Conservation (phyloP, 2,797 vertebrate genomes). For the Ambastaia sidthimunki region DNA sequence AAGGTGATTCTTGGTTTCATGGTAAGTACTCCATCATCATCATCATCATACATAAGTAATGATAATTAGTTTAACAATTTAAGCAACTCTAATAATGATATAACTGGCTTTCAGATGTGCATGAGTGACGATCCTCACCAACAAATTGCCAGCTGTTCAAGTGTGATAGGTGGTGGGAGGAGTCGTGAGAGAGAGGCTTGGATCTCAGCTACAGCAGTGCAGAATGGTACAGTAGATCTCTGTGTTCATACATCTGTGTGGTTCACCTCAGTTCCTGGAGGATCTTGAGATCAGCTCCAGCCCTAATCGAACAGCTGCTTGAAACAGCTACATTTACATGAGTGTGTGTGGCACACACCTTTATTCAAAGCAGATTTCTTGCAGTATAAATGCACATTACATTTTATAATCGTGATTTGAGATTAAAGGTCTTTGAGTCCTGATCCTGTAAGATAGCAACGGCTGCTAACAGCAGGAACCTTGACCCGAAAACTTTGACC, state of each 20-base stretch:
- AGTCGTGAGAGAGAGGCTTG: not conserved
- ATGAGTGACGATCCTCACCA: rapidly evolving
- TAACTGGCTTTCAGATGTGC: not conserved
- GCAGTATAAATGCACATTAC: too few relatives aligned
- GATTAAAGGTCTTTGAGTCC: too few relatives aligned
- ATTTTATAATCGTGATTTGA: too few relatives aligned
- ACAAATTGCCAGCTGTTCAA: not conserved
- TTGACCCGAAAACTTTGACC: too few relatives aligned
- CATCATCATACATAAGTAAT: not conserved
- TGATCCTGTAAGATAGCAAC: too few relatives aligned
- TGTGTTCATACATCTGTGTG: not conserved
- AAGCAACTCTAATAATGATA: not conserved
- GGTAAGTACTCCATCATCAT: constrained; percentile 67
- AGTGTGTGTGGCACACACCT: too few relatives aligned
- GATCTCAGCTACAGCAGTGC: constrained; percentile 66
- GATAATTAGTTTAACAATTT: not conserved
- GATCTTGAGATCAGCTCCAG: too few relatives aligned
- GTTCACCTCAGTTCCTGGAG: too few relatives aligned
- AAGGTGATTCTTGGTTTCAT: constrained; percentile 56
- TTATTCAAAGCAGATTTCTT: too few relatives aligned
- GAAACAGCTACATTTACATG: too few relatives aligned
- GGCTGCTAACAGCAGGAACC: too few relatives aligned
- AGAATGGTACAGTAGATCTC: constrained; percentile 66
- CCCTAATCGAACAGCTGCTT: too few relatives aligned
- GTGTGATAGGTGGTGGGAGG: not conserved